Base-by-base conservation (phyloP, 2,113 vertebrate species). In the Oryzias woworae region DNA sequence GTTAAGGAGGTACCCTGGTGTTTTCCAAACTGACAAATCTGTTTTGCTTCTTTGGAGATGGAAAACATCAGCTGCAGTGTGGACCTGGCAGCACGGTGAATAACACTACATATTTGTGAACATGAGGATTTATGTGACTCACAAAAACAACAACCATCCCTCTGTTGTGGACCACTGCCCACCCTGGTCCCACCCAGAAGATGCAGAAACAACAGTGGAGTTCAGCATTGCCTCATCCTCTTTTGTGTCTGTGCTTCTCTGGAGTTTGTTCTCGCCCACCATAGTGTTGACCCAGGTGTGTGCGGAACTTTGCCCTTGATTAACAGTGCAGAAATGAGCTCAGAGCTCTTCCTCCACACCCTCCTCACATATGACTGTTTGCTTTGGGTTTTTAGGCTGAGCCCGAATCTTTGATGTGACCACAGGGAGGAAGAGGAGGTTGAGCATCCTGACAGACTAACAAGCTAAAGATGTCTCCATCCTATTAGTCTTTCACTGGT, bases 11-110 rank as follows among this genome's bases (percentile, higher is more conserved):
- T 42, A 58, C 43, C 62, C 66, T n/a, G 41, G 52, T 80, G 73
- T 70, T 86, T 88, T 81, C 79, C 68, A 63, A 67, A 46, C 44
- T 13, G 20, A 65, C 47, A 49, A 47, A 20, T 72, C 48, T 86
- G 78, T 88, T 88, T 87, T 83, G 80, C 83, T 75, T 70, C 48
- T 70, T 10, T 53, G 41, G 20, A 76, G 80, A 85, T 73, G 73
- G 74, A 68, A 88, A 88, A 77, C 88, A 91, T 71, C 66, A 72
- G 63, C 31, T 16, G 73, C 57, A 57, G 20, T 2, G 62, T 77
- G 75, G 71, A 73, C 66, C 58, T 74, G 65, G 81, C 58, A 50
- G 72, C 61, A 0, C n/a, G 57, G 62, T 67, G 43, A 81, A 83
- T 78, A 81, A 45, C 41, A 62, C 71, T 56, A 69, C 58, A 24